A percentile compares a stretch with the other conserved stretches of the same genome.
Conservation (phyloP, 2,113 vertebrate species). For the Leucosticte australis region DNA sequence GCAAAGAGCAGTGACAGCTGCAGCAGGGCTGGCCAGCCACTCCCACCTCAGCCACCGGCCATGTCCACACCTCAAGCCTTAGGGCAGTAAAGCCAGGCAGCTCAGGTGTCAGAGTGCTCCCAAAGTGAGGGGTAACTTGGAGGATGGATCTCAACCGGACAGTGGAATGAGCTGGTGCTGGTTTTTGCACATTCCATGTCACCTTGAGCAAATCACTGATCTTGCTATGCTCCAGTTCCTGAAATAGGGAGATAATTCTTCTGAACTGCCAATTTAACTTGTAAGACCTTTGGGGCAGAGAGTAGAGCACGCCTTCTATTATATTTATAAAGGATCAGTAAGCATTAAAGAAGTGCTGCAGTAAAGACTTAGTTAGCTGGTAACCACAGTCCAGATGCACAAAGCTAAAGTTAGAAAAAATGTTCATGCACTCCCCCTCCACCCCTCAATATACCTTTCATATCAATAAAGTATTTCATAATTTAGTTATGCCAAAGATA, state of each 20-base stretch:
- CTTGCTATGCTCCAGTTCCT: conserved; percentile 52
- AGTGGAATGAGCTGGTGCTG: conserved; percentile 57
- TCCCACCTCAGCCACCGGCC: neutral
- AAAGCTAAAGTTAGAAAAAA: neutral
- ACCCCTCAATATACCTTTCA: neutral
- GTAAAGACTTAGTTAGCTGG: neutral
- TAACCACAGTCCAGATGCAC: neutral
- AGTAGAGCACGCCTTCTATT: conserved; percentile 5
- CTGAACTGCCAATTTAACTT: conserved; percentile 63
- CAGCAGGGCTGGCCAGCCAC: neutral
- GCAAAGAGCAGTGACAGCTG: conserved; percentile 75
- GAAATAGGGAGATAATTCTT: conserved; percentile 75
- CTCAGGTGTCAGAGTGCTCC: neutral
- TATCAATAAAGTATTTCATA: neutral
- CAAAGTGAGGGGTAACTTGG: neutral
- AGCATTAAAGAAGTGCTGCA: neutral
- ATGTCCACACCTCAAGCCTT: neutral
- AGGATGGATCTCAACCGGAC: neutral
- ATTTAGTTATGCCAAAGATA: neutral
- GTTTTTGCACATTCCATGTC: conserved; percentile 64
- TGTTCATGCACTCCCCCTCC: neutral
- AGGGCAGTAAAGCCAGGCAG: neutral
- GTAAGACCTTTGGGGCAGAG: conserved; percentile 59
- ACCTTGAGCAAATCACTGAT: conserved; percentile 59
- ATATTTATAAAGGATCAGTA: conserved; percentile 41